Conservation (phyloP, 1,140 invertebrate species). For the Dinothrombium tinctorium region DNA sequence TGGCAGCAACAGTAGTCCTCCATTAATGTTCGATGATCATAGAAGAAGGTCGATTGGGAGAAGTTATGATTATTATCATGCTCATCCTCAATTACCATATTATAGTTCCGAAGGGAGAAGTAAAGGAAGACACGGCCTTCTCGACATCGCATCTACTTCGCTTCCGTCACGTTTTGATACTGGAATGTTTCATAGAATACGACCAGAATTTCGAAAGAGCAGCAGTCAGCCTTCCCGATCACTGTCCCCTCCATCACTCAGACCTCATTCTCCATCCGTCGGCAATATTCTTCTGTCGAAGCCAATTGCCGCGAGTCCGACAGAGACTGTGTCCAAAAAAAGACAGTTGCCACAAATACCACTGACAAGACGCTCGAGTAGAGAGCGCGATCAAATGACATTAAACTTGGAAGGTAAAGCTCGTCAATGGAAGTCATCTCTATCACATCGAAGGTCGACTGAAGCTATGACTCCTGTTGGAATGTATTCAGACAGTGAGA, state of each 20-base stretch:
- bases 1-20: slow-evolving; percentile 10
- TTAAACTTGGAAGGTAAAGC: slow-evolving; percentile 52
- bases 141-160: not conserved
- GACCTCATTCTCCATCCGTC: not conserved
- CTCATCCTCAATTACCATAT: not conserved
- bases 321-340: slow-evolving; percentile 35
- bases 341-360: slow-evolving; percentile 79
- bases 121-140: not conserved
- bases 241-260: slow-evolving; percentile 5
- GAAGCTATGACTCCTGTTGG: slow-evolving; percentile 7
- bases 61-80: not conserved
- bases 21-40: slow-evolving; percentile 13
- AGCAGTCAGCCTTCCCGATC: slow-evolving; percentile 7
- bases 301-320: slow-evolving; percentile 3
- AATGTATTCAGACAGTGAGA: slow-evolving; percentile 16
- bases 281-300: not conserved
- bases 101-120: not conserved
- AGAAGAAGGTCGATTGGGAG: not conserved
- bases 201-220: slow-evolving; percentile 9
- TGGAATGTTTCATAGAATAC: slow-evolving; percentile 15
- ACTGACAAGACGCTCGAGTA: slow-evolving; percentile 16
- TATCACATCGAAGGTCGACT: not conserved
- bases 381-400: slow-evolving; percentile 16
- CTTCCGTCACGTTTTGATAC: not conserved
- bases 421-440: slow-evolving; percentile 34